Percentiles rank a stretch among this genome's conserved stretches.
These are phyloP conservation scores for Tetragnatha versicolor DNA, from an alignment of 1,140 invertebrate species.

Conservation along the genomic window DNA sequence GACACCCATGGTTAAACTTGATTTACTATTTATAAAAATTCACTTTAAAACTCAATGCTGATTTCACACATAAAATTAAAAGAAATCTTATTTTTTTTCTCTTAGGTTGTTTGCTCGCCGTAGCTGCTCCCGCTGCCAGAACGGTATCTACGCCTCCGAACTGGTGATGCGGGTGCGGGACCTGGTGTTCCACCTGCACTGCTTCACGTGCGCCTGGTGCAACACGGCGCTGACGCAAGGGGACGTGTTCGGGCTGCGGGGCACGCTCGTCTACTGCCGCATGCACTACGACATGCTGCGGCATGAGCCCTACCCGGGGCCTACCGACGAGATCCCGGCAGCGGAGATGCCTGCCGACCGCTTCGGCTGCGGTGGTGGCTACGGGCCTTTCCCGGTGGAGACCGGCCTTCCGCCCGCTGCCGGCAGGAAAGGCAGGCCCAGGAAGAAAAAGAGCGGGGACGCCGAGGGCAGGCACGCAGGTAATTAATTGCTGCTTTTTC, in stretches of 20 bases:
- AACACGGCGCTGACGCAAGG: conserved; percentile 70
- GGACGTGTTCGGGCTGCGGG: conserved; percentile 79
- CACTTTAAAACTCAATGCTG: too few species aligned
- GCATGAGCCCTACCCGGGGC: not conserved
- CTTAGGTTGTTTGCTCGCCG: conserved; percentile 67
- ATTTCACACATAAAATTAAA: not conserved
- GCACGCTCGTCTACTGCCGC: conserved; percentile 66
- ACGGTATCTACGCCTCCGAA: conserved; percentile 83
- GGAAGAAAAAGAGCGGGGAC: conserved; percentile 38
- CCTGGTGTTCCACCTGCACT: conserved; percentile 87
- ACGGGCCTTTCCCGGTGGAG: not conserved
- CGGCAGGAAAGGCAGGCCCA: conserved; percentile 37
- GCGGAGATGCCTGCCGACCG: not conserved
- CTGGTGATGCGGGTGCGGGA: conserved; percentile 88
- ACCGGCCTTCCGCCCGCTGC: not conserved
- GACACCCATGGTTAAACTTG: too few species aligned
- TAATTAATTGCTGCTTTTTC: too few species aligned
- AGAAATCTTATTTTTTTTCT: not conserved
- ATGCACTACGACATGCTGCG: conserved; percentile 64
- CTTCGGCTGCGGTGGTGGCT: not conserved
- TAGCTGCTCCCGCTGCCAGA: conserved; percentile 82
- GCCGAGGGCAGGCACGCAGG: not conserved
- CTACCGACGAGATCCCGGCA: not conserved
- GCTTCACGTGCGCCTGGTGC: conserved; percentile 89
- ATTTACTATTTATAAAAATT: not conserved